Conservation (phyloP, 2,113 vertebrate genomes). For the Triplophysa dalaica region DNA sequence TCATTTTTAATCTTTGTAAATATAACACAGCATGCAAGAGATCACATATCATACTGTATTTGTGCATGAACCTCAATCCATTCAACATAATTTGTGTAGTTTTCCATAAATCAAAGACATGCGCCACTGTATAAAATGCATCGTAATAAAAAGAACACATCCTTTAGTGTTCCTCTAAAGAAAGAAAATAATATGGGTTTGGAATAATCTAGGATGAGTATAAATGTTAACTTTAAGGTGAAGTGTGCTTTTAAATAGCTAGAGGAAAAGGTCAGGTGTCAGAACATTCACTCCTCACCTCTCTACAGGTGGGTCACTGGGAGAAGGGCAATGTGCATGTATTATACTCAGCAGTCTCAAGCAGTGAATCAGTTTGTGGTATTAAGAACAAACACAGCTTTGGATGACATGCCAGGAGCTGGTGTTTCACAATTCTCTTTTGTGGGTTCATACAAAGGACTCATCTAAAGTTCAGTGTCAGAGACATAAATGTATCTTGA, state of each 20-base stretch:
- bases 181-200: too few relatives aligned
- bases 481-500: constrained; percentile 15
- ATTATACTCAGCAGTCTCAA: constrained; percentile 11
- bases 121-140: too few relatives aligned
- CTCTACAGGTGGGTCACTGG: not conserved
- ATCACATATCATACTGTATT: not conserved
- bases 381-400: not conserved
- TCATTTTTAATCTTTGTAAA: not conserved
- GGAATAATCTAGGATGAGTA: too few relatives aligned
- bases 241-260: not conserved
- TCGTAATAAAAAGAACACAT: too few relatives aligned
- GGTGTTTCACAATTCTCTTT: not conserved
- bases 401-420: constrained; percentile 12
- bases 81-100: not conserved
- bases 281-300: constrained; percentile 2
- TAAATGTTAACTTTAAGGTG: not conserved
- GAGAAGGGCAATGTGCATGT: not conserved
- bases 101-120: not conserved
- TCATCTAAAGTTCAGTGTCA: constrained; percentile 8
- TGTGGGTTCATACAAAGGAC: constrained; percentile 10
- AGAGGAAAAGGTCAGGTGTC: constrained; percentile 56
- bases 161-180: too few relatives aligned
- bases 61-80: too few relatives aligned
- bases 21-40: not conserved
- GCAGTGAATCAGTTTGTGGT: not conserved